These are phyloP conservation scores for Euglossa dilemma DNA, from an alignment of 1,140 invertebrate genomes.

Conservation along the genomic window DNA sequence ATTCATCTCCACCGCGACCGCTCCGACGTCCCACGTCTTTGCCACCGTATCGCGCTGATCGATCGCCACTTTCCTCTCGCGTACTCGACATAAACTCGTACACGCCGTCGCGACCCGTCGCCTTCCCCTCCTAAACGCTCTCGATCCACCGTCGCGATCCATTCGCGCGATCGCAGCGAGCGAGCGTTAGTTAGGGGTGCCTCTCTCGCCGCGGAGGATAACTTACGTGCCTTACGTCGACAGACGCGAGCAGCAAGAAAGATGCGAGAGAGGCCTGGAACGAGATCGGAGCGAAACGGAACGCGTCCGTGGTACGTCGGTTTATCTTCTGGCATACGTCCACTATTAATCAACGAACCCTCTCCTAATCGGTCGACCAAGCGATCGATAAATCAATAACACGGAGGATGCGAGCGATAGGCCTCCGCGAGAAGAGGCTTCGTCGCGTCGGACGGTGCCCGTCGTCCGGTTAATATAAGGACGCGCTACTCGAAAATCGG, in stretches of 20 bases:
- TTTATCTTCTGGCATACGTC: constrained; percentile 68
- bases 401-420: constrained; percentile 32
- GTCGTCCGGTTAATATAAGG: no score
- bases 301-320: constrained; percentile 49
- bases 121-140: no score
- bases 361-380: constrained; percentile 69
- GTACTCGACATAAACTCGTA: not conserved
- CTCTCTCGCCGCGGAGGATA: no score
- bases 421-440: not conserved
- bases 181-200: no score
- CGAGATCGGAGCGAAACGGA: constrained; percentile 35
- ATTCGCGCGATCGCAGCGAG: no score
- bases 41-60: constrained; percentile 35
- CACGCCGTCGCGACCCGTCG: not conserved
- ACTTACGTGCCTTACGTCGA: no score
- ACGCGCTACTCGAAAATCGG: not conserved
- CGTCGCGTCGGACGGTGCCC: not conserved
- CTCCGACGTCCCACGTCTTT: not conserved
- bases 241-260: no score
- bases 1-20: constrained; percentile 32
- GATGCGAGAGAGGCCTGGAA: constrained; percentile 8
- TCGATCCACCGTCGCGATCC: no score
- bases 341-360: constrained; percentile 72
- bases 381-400: constrained; percentile 72
- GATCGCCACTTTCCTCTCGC: not conserved